Evolutionary conservation across 2,888 invertebrate genomes (phyloP).

Genomic region (Orthosia gracilis): DNA sequence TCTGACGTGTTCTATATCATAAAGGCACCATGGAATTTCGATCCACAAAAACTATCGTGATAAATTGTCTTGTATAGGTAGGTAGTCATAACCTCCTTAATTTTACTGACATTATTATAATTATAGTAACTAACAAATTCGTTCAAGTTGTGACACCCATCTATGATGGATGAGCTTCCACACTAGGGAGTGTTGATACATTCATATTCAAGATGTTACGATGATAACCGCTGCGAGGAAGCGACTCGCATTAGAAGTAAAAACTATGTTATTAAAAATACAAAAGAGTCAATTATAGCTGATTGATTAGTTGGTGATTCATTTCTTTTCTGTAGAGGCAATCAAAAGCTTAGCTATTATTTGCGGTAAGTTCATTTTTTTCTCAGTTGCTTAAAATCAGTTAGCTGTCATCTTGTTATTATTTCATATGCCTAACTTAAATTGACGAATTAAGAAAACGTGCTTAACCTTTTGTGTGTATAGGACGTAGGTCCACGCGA

Average conservation of each 20-base stretch:
- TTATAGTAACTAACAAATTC: conserved; percentile 51
- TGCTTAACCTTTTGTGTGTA: no score
- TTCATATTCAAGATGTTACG: conserved; percentile 35
- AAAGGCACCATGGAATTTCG: not conserved
- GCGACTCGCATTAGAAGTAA: conserved; percentile 19
- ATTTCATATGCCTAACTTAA: no score
- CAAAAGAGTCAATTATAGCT: conserved; percentile 31
- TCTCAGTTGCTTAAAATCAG: not conserved
- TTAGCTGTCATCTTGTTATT: no score
- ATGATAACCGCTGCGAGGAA: conserved; percentile 23
- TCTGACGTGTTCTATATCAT: not conserved
- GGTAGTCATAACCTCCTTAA: conserved; percentile 12
- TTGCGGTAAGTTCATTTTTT: not conserved
- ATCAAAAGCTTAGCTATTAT: not conserved
- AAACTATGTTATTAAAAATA: conserved; percentile 12
- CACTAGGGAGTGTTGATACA: conserved; percentile 20
- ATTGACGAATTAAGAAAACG: no score
- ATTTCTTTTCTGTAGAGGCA: not conserved
- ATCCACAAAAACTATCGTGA: not conserved
- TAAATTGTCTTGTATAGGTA: conserved; percentile 11
- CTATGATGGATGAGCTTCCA: conserved; percentile 54
- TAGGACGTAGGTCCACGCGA: no score
- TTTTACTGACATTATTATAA: conserved; percentile 49
- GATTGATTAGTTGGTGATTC: conserved; percentile 25
- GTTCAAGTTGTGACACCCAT: conserved; percentile 49